These are phyloP conservation scores for Drosophila nigromelanica DNA, from an alignment of 1,140 invertebrate species.

Conservation along the genomic window DNA sequence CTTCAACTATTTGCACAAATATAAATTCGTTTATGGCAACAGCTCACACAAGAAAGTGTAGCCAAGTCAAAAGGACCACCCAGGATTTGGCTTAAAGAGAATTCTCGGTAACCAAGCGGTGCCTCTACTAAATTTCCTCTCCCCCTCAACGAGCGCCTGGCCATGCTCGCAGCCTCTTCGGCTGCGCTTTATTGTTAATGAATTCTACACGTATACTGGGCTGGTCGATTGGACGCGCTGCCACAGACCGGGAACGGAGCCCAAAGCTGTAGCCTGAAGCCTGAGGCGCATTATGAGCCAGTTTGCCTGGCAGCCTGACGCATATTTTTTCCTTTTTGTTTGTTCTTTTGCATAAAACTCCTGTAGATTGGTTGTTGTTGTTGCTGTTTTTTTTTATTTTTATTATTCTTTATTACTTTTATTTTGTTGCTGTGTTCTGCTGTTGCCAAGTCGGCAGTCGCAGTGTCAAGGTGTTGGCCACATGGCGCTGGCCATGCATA, in stretches of 20 bases:
- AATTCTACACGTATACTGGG: conserved; percentile 68
- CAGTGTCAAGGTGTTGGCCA: conserved; percentile 73
- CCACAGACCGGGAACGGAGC: conserved; percentile 4
- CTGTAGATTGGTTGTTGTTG: conserved; percentile 20
- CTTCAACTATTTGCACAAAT: background rate
- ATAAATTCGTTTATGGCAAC: conserved; percentile 38
- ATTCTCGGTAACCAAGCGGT: conserved; percentile 63
- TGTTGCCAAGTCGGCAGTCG: conserved; percentile 57
- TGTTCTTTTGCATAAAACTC: conserved; percentile 62
- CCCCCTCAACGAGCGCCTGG: background rate
- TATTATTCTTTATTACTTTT: conserved; percentile 27
- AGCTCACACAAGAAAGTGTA: conserved; percentile 31
- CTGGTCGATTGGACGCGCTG: conserved; percentile 45
- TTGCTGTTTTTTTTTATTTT: background rate
- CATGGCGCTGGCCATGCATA: conserved; percentile 55
- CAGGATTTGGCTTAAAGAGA: conserved; percentile 66
- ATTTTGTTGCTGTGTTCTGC: conserved; percentile 36
- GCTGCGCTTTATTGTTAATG: conserved; percentile 74
- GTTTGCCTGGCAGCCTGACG: conserved; percentile 51
- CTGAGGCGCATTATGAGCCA: conserved; percentile 46
- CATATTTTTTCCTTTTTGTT: conserved; percentile 6
- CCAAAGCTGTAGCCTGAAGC: conserved; percentile 32
- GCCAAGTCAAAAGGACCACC: conserved; percentile 58
- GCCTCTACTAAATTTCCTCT: background rate
- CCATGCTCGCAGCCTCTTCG: conserved; percentile 14